phyloP scores from a whole-genome alignment of 2,113 vertebrate species.

The Colinus virginianus region DNA sequence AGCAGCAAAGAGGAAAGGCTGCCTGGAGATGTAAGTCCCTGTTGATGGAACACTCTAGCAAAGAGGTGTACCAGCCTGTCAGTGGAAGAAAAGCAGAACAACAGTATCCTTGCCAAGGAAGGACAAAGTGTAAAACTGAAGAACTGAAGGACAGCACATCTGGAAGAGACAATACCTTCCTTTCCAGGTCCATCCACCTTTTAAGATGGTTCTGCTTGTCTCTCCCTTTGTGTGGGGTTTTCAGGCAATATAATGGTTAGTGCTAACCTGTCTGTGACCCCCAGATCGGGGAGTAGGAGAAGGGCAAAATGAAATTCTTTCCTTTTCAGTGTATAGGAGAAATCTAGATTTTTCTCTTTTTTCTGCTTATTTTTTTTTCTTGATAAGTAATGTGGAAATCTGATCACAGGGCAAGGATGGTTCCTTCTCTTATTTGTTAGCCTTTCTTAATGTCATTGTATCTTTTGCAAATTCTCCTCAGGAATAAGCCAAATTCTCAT shows the following conservation, averaged over 20 bases:
- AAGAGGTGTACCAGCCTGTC: not conserved
- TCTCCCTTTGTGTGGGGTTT: not conserved
- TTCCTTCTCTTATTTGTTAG: not conserved
- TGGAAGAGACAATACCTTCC: not conserved
- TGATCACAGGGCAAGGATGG: not conserved
- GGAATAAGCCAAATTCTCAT: not conserved
- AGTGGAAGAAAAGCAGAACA: not conserved
- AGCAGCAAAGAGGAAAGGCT: not conserved
- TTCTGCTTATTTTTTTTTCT: not conserved
- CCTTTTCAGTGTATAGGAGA: not conserved
- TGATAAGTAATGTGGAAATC: not conserved
- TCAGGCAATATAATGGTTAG: fast-evolving
- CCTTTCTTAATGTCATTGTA: fast-evolving
- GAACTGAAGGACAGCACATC: not conserved
- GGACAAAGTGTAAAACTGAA: not conserved
- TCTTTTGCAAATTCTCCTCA: not conserved
- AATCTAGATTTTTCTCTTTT: not conserved
- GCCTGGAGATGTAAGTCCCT: not conserved
- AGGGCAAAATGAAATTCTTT: not conserved
- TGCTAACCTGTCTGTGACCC: not conserved
- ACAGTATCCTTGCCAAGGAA: not conserved
- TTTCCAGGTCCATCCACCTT: not conserved
- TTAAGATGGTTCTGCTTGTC: not conserved
- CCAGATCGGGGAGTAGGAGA: not conserved
- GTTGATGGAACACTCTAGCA: not conserved